Evolutionary conservation across 1,140 invertebrate genomes (phyloP), one percentile per base, ranked within the genome.

Genomic region (Bombus confusus): DNA sequence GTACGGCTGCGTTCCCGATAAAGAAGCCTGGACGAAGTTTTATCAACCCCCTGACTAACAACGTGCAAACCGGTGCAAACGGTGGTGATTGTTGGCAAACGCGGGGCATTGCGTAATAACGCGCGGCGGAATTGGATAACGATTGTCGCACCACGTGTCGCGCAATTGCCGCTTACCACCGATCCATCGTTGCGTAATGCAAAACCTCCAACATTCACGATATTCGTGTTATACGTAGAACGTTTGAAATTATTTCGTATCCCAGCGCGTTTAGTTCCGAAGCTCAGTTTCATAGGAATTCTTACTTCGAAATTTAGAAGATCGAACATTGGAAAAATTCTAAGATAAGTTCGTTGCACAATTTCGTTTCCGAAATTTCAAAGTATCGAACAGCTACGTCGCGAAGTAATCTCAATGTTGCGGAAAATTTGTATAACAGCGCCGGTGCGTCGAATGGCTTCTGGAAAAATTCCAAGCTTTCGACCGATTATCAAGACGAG

Each of bases 1-100:
- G 39, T 37, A 73, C 22, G 62, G 72, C 39, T 57, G 47, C 43
- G 62, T 68, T 71, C 75, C 39, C 39, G 57, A 62, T 66, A 75
- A 83, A 74, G 88, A 89, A 89, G 76, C 80, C 83, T 34, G 41
- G 52, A 64, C 52, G 41, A 66, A 73, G 13, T 85, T 80, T 64
- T 37, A 80, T 80, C 68, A 57, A 9, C n/a, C 4, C 13, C 28
- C 4, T 13, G 22, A 3, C 39, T 9, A 18, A 22, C 47, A 52
- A 52, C 8, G 22, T 25, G 28, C 31, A 34, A 76, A 52, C 25
- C 71, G 47, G n/a, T 43, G 47, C 5, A 57, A 80, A 9, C n/a
- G 25, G 12, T 34, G 31, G 13, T 9, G 72, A 22, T 74, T 12
- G 72, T 22, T 8, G 52, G 12, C 59, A 25, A 79, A 66, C 75